A percentile compares a stretch with the other conserved stretches of the same genome.
phyloP scores from a whole-genome alignment of 2,113 vertebrate genomes.

The Cygnus atratus region DNA sequence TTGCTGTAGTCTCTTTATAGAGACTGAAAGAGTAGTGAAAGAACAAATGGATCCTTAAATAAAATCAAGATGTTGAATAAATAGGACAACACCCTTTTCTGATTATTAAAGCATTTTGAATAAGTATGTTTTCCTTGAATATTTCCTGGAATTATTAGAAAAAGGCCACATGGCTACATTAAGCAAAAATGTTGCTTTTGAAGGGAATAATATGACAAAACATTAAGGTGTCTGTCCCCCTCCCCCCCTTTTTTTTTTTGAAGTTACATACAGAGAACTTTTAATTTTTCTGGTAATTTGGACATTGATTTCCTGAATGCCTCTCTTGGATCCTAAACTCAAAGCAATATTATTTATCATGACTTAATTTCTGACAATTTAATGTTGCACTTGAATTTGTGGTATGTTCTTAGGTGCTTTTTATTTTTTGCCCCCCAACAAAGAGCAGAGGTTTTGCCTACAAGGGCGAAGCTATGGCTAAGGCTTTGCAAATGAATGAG shows the following conservation, averaged over 20 bases:
- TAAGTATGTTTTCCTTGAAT: background rate
- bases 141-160: background rate
- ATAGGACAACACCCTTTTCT: background rate
- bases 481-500: background rate
- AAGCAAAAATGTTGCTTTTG: background rate
- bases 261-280: background rate
- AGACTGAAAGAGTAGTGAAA: background rate
- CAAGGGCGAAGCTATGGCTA: background rate
- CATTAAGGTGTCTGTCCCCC: background rate
- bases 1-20: background rate
- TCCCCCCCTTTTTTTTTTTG: too few relatives aligned
- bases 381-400: background rate
- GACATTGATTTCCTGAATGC: background rate
- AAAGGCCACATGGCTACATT: background rate
- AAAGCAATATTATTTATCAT: background rate
- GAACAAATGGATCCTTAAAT: background rate
- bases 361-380: background rate
- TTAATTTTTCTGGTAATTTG: background rate
- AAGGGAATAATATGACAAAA: background rate
- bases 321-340: background rate
- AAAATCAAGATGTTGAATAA: background rate
- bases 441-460: background rate
- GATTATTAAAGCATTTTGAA: background rate
- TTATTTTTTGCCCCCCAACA: background rate
- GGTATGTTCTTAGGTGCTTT: background rate